These are phyloP conservation scores for Epinephelus coioides DNA, from an alignment of 2,797 vertebrate genomes.

Conservation along the genomic window DNA sequence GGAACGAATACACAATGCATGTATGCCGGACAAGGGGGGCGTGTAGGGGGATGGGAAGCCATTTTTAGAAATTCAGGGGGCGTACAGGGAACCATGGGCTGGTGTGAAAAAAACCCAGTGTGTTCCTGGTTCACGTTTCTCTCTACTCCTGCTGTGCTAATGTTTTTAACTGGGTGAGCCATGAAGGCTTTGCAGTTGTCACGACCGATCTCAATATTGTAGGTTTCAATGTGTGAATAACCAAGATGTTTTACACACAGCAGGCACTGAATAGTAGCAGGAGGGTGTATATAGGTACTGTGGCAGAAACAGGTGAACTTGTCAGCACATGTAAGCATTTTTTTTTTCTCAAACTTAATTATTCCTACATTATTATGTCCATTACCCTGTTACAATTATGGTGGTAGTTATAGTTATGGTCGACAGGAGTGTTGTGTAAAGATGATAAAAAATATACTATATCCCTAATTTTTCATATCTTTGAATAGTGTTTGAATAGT, in stretches of 20 bases:
- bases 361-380: not conserved
- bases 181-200: constrained; percentile 41
- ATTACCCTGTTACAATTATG: not conserved
- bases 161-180: constrained; percentile 51
- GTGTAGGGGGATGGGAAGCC: constrained; percentile 55
- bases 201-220: constrained; percentile 47
- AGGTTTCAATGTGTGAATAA: constrained; percentile 52
- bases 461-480: not conserved
- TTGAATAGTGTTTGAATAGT: not conserved
- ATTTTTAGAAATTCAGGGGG: constrained; percentile 85
- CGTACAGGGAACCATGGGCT: constrained; percentile 73
- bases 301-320: constrained; percentile 20
- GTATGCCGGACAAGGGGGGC: constrained; percentile 47
- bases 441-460: not conserved
- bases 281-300: not conserved
- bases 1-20: constrained; percentile 59
- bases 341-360: not conserved
- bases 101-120: constrained; percentile 67
- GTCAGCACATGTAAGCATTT: not conserved
- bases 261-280: constrained; percentile 10
- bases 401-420: not conserved
- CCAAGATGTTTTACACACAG: constrained; percentile 17
- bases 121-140: constrained; percentile 58
- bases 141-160: constrained; percentile 49
- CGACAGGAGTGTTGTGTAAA: not conserved